A percentile compares a stretch with the other conserved stretches of the same genome.
Evolutionary conservation across 2,888 invertebrate species (phyloP).

Genomic region (Limnephilus rhombicus): DNA sequence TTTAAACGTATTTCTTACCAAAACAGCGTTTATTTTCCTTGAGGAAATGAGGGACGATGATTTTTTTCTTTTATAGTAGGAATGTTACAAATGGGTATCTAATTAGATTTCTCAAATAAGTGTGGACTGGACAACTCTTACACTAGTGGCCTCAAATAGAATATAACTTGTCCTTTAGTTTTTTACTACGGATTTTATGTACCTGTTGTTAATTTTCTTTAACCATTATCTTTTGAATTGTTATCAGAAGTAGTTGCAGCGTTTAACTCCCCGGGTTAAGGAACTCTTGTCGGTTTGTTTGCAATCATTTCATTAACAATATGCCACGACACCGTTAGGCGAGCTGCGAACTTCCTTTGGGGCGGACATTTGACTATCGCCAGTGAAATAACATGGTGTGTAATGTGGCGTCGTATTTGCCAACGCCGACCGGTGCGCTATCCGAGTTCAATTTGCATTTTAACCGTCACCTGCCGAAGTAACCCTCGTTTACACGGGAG

Average conservation of each 20-base stretch:
- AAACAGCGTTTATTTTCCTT: not conserved
- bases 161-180: not conserved
- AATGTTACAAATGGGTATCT: not conserved
- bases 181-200: not conserved
- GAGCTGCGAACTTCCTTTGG: constrained; percentile 25
- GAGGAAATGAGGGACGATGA: not conserved
- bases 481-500: constrained; percentile 23
- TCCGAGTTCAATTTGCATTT: constrained; percentile 49
- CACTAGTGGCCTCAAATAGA: not conserved
- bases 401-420: not conserved
- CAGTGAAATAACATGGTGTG: not conserved
- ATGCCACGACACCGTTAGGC: constrained; percentile 2
- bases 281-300: not conserved
- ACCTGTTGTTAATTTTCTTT: not conserved
- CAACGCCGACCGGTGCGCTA: not conserved
- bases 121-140: not conserved
- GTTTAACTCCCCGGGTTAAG: not conserved
- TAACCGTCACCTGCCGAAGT: constrained; percentile 52
- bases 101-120: not conserved
- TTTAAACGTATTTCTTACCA: too few relatives aligned
- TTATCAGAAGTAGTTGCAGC: not conserved
- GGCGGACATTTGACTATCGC: constrained; percentile 13
- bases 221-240: not conserved
- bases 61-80: not conserved
- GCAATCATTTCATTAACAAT: constrained; percentile 22